Evolutionary conservation across 2,113 vertebrate species (phyloP).

Genomic region (Oryzias javanicus): DNA sequence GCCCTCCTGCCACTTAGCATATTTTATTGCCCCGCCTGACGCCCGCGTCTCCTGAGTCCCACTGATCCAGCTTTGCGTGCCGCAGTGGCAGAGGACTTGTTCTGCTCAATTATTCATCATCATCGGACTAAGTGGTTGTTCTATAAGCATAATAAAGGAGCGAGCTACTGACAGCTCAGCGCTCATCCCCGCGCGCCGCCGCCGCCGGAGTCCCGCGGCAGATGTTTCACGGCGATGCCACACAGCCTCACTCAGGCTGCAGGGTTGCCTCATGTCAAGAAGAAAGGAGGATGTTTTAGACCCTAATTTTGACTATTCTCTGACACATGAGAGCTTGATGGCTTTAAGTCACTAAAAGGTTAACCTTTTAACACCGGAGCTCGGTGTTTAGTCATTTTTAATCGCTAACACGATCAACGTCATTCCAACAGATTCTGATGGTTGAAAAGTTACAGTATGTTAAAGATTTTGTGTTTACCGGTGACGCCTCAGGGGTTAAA

Average conservation of each 20-base stretch:
- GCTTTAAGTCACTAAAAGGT: too few species aligned
- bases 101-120: slow-evolving; percentile 83
- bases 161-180: slow-evolving; percentile 67
- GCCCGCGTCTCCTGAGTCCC: slow-evolving; percentile 68
- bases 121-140: slow-evolving; percentile 80
- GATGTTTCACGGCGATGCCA: slow-evolving; percentile 39
- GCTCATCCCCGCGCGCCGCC: slow-evolving; percentile 45
- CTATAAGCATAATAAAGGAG: slow-evolving; percentile 76
- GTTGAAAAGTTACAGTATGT: too few species aligned
- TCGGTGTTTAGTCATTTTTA: too few species aligned
- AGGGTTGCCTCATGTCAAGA: slow-evolving; percentile 8
- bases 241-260: slow-evolving; percentile 18
- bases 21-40: slow-evolving; percentile 78
- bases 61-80: slow-evolving; percentile 73
- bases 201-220: slow-evolving; percentile 34
- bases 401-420: too few species aligned
- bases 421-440: too few species aligned
- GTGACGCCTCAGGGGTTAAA: too few species aligned
- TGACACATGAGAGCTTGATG: too few species aligned
- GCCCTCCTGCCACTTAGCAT: slow-evolving; percentile 81
- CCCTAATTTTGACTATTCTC: too few species aligned
- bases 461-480: too few species aligned
- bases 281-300: slow-evolving; percentile 8
- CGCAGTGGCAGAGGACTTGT: slow-evolving; percentile 73
- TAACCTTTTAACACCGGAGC: too few species aligned